These are phyloP conservation scores for Limnephilus auricula DNA, from an alignment of 2,888 invertebrate genomes.

Conservation along the genomic window DNA sequence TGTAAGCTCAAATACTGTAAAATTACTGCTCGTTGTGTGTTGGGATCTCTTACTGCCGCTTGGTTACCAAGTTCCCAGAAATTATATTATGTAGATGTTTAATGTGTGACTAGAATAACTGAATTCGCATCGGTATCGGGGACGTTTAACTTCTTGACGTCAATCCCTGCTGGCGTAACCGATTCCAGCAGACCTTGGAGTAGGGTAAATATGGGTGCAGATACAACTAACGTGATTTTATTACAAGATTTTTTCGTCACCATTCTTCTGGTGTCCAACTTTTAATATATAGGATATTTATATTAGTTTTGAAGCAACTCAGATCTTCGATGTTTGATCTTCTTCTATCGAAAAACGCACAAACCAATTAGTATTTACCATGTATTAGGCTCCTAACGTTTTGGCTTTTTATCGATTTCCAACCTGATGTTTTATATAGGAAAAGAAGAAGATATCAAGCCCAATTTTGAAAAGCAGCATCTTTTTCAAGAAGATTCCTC, in stretches of 20 bases:
- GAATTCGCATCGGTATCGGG: neutral
- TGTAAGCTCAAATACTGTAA: neutral
- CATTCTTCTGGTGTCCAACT: neutral
- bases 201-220: neutral
- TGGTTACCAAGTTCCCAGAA: neutral
- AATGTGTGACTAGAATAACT: constrained; percentile 2
- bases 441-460: too few species aligned
- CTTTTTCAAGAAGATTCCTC: neutral
- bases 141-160: neutral
- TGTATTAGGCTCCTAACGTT: too few species aligned
- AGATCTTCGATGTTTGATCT: too few species aligned
- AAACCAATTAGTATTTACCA: too few species aligned
- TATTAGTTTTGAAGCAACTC: too few species aligned
- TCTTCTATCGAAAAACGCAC: too few species aligned
- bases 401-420: too few species aligned
- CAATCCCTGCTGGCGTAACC: neutral
- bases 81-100: neutral
- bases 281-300: too few species aligned
- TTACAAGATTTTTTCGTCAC: neutral
- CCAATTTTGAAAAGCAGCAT: too few species aligned
- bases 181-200: neutral
- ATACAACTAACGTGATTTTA: neutral
- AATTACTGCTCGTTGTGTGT: neutral
- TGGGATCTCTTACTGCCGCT: neutral
- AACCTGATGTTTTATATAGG: too few species aligned